These are phyloP conservation scores for Antennarius striatus DNA, from an alignment of 2,113 vertebrate species.

Conservation along the genomic window DNA sequence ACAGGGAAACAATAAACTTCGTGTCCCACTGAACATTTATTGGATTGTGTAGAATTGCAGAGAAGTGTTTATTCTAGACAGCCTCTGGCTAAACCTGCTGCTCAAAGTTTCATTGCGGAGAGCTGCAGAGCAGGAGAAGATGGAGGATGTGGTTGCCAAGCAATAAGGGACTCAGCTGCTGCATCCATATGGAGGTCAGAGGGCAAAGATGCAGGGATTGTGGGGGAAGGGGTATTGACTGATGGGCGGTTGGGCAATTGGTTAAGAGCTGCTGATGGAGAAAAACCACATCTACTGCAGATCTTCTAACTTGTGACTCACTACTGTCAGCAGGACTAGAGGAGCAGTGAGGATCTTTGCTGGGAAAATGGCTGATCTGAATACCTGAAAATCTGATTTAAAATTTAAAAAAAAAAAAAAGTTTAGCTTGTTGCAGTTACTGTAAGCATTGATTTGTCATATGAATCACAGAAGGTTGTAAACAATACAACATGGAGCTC, in stretches of 20 bases:
- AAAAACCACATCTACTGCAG: background rate
- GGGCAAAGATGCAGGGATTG: constrained; percentile 33
- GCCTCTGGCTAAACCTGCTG: background rate
- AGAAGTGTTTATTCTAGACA: background rate
- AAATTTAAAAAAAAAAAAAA: too few relatives aligned
- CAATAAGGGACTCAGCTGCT: constrained; percentile 64
- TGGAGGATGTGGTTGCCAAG: constrained; percentile 67
- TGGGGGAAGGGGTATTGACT: constrained; percentile 27
- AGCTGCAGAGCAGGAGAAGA: constrained; percentile 36
- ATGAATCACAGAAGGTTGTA: too few relatives aligned
- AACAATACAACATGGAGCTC: too few relatives aligned
- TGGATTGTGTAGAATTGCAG: background rate
- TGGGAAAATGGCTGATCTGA: too few relatives aligned
- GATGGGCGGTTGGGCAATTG: constrained; percentile 9
- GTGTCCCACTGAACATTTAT: too few relatives aligned
- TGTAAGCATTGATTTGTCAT: too few relatives aligned
- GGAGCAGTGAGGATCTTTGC: background rate
- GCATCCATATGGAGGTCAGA: constrained; percentile 58
- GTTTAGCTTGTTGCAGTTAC: too few relatives aligned
- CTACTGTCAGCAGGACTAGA: background rate
- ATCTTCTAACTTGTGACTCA: background rate
- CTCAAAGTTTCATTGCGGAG: background rate
- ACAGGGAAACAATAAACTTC: too few relatives aligned
- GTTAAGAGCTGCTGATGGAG: constrained; percentile 15
- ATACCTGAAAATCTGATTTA: too few relatives aligned